These are phyloP conservation scores for Porites cylindrica DNA, from an alignment of 92 coral and sea anemone species.

Conservation along the genomic window DNA sequence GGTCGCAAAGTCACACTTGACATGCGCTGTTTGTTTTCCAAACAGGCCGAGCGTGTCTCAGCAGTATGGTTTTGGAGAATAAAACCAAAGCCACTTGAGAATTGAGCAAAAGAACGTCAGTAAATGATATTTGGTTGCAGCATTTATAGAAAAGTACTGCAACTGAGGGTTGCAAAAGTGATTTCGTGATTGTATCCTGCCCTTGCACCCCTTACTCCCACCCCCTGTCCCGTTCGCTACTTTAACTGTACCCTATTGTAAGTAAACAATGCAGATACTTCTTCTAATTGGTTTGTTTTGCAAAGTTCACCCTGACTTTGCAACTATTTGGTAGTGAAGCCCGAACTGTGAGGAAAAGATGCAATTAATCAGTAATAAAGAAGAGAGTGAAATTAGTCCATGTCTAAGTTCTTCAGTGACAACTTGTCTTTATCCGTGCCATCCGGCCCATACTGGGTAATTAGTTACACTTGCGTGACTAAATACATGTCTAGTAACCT, in stretches of 20 bases:
- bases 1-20: slow-evolving; percentile 56
- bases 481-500: slow-evolving; percentile 5
- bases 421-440: background rate
- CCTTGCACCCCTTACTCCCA: slow-evolving; percentile 13
- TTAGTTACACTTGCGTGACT: slow-evolving; percentile 37
- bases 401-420: background rate
- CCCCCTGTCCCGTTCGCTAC: slow-evolving; percentile 14
- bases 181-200: background rate
- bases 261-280: background rate
- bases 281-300: background rate
- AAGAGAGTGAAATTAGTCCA: background rate
- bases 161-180: background rate
- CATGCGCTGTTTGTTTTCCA: slow-evolving; percentile 47
- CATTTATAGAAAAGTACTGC: background rate
- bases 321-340: background rate
- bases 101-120: background rate
- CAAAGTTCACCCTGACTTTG: background rate
- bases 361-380: background rate
- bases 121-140: background rate
- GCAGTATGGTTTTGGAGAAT: slow-evolving; percentile 19
- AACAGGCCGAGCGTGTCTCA: slow-evolving; percentile 28
- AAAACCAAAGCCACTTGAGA: slow-evolving; percentile 7
- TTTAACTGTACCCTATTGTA: background rate
- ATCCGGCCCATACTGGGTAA: background rate
- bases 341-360: background rate